These are phyloP conservation scores for Linurgus olivaceus DNA, from an alignment of 2,797 vertebrate species.

Conservation along the genomic window DNA sequence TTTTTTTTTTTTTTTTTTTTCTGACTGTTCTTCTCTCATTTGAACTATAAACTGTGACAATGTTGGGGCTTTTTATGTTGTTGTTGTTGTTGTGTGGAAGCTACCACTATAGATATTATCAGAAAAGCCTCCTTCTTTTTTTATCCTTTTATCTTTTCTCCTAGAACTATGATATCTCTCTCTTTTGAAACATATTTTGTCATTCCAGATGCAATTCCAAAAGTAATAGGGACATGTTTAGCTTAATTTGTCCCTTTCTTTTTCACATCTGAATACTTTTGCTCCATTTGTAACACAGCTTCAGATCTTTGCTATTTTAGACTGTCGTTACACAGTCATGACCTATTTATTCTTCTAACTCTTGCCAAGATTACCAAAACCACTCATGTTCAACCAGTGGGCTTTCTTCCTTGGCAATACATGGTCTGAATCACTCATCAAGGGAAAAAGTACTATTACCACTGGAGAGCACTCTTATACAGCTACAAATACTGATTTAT, in stretches of 20 bases:
- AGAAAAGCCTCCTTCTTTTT: background rate
- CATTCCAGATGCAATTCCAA: background rate
- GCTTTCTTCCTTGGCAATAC: background rate
- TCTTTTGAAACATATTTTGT: background rate
- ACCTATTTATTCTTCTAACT: background rate
- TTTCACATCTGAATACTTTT: background rate
- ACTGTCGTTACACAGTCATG: background rate
- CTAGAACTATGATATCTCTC: background rate
- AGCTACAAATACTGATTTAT: background rate
- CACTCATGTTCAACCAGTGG: background rate
- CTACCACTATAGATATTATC: background rate
- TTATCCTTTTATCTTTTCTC: background rate
- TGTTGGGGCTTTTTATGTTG: background rate
- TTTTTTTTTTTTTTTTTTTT: background rate
- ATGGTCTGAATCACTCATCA: background rate
- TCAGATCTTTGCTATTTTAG: background rate
- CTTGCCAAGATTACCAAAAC: background rate
- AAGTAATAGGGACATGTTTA: background rate
- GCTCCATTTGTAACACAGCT: background rate
- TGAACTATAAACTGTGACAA: background rate
- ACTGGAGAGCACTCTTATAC: constrained; percentile 51
- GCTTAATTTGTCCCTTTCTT: background rate
- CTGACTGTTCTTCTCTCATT: background rate
- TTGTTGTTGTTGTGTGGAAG: background rate
- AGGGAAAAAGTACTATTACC: background rate